Evolutionary conservation across 2,113 vertebrate genomes (phyloP), one percentile per base, ranked within the genome.

Genomic region (Phrynosoma platyrhinos): DNA sequence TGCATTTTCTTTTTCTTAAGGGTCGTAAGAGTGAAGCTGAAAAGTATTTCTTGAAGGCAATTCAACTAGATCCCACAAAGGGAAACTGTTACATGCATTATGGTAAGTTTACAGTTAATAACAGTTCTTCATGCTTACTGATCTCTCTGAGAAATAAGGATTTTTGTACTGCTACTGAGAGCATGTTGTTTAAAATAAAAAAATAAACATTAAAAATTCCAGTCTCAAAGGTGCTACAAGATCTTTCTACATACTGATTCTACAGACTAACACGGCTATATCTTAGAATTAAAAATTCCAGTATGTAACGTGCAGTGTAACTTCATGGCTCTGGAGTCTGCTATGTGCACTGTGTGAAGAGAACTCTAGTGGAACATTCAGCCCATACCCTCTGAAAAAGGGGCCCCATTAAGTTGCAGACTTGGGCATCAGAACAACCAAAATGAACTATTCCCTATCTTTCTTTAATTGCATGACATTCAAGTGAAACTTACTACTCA

Each of bases 51-150:
- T 89, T 99, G 93, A 99, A 98, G 96, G 98, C 98, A 88, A 98
- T 99, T 96, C 98, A 98, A 83, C 97, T 99, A 84, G 99, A 99
- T 95, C 98, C 99, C 85, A 96, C 97, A 92, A 99, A 99, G 97
- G 98, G 98, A 95, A 99, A 98, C 96, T 99, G 98, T 96, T 99
- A 99, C 94, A 99, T 99, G 99, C 99, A 99, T 97, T 99, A 99
- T 89, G 98, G 98, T 99, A 96, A 89, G 98, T 96, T 94, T 55
- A 69, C 77, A 79, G 91, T 74, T 90, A 80, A 92, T 93, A 92
- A 74, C 13, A 71, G 92, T 94, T 93, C 86, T 75, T 90, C 66
- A 30, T 0, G 79, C n/a, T 91, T 90, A 82, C 66, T 88, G 58
- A 86, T 94, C 88, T 93, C 72, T 89, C 81, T 5, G 16, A 90